Percentiles rank a stretch among this genome's conserved stretches.
Conservation (phyloP, 1,140 invertebrate species). For the Apolygus lucorum region DNA sequence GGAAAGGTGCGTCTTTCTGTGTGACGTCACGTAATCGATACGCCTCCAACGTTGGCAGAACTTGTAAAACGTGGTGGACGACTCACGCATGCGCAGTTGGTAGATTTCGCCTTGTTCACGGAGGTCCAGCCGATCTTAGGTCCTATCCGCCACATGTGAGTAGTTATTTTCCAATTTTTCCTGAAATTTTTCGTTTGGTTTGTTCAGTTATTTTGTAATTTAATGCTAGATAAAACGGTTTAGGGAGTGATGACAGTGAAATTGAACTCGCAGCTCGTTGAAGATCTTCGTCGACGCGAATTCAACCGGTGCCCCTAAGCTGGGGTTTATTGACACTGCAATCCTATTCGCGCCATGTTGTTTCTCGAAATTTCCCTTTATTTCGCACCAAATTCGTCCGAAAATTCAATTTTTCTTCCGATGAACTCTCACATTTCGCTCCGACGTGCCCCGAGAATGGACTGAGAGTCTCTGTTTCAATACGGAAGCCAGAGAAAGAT, state of each 20-base stretch:
- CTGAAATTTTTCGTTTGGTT: no score
- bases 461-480: background rate
- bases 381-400: background rate
- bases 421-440: no score
- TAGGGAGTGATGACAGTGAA: no score
- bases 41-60: no score
- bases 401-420: no score
- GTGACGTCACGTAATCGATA: no score
- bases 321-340: conserved; percentile 31
- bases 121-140: background rate
- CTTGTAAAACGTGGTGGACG: background rate
- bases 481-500: background rate
- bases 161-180: conserved; percentile 14
- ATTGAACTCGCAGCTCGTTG: no score
- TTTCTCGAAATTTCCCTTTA: conserved; percentile 20
- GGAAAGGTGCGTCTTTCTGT: no score
- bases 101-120: conserved; percentile 16
- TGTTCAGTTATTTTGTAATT: no score
- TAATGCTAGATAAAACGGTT: no score
- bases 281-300: background rate
- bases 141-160: conserved; percentile 33
- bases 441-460: background rate
- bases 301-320: conserved; percentile 26
- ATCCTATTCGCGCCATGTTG: conserved; percentile 30
- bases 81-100: conserved; percentile 1